Conservation (phyloP, 2,888 invertebrate species). For the Xestia rhomboidea region DNA sequence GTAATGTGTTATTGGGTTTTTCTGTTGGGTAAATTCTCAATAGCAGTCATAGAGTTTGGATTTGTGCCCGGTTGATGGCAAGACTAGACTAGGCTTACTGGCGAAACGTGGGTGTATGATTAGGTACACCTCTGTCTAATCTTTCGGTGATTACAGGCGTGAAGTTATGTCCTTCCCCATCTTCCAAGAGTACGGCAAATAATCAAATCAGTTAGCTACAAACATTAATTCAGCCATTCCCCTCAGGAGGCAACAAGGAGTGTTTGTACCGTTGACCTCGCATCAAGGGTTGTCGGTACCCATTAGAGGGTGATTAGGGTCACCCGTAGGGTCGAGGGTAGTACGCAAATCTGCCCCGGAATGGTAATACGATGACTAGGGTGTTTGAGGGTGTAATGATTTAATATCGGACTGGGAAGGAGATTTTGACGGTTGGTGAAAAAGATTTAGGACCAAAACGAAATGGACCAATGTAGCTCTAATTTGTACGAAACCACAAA, state of each 20-base stretch:
- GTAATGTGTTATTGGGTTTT: neutral
- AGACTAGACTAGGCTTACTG: neutral
- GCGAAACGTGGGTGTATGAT: neutral
- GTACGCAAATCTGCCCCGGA: conserved; percentile 37
- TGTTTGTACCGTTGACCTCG: conserved; percentile 41
- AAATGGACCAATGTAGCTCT: neutral
- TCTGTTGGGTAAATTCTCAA: neutral
- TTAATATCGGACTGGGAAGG: neutral
- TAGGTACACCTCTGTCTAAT: neutral
- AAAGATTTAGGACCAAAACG: neutral
- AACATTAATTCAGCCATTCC: conserved; percentile 33
- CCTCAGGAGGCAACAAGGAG: conserved; percentile 26
- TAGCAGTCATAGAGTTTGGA: neutral
- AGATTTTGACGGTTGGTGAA: neutral
- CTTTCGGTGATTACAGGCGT: neutral
- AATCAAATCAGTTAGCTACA: conserved; percentile 29
- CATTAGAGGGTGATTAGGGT: conserved; percentile 64
- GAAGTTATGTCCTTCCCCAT: neutral
- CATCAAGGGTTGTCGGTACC: conserved; percentile 38
- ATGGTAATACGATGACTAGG: conserved; percentile 38
- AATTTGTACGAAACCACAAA: neutral
- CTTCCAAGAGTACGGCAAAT: neutral
- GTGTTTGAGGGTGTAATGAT: conserved; percentile 24
- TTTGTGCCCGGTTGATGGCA: neutral
- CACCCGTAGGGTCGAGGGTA: conserved; percentile 20